Base-by-base conservation (phyloP, 1,140 invertebrate genomes). In the Orius laevigatus region DNA sequence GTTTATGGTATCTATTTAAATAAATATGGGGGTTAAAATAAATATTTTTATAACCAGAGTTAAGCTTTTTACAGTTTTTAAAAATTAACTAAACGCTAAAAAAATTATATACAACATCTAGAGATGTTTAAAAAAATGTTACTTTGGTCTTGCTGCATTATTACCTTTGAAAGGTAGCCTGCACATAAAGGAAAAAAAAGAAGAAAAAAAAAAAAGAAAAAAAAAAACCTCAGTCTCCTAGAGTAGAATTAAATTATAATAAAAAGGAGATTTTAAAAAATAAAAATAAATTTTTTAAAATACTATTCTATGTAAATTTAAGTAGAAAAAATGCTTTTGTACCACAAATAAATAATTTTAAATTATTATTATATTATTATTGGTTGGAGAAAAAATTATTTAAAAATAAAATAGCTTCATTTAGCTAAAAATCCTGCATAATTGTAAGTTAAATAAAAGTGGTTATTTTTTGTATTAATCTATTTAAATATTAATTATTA, bases 111-210 rank as follows among this genome's bases (percentile, higher is more conserved):
- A 41, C 15, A 32, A 50, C 48, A 50, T 44, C 42, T 43, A 40
- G 48, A 40, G 40, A 33, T 50, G 39, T 50, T n/a, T 50, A 47
- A n/a, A 47, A 31, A 36, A 47, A 4, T 44, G 33, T 46, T 46
- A 51, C 49, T 51, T 51, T 51, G 49, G 49, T 51, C 49, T 51
- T 44, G 49, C 49, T 51, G 49, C 49, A 51, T 51, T 46, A 39
- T 35, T 46, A 51, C 43, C 49, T 33, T 15, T 15, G 19, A 16
- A 12, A 33, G 49, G 49, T 46, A 46, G 45, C 32, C 41, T 50
- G 48, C 48, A 44, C 18, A 31, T 19, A 43, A 40, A 9, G 35
- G 19, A 44, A 41, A 43, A 42, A 34, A 33, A 18, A 50, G 44
- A 18, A 50, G 14, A 44, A 36, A 42, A 41, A 20, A 9, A 16